These are phyloP conservation scores for Malacoraja senta DNA, from an alignment of 2,797 vertebrate genomes.

Conservation along the genomic window DNA sequence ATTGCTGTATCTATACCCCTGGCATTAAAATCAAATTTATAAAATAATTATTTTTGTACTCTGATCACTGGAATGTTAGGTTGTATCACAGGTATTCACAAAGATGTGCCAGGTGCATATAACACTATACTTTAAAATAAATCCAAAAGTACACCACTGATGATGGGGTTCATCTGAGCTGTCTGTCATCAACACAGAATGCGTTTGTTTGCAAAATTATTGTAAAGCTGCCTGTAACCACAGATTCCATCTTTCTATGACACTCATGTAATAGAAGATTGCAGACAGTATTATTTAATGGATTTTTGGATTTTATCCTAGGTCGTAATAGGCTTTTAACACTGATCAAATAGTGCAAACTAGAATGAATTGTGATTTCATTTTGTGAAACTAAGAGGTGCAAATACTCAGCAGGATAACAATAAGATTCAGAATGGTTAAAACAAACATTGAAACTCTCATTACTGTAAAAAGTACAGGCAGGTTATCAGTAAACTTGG, in stretches of 20 bases:
- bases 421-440: slow-evolving; percentile 99
- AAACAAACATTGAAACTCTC: slow-evolving; percentile 99
- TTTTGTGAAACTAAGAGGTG: slow-evolving; percentile 80
- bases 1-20: background rate
- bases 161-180: background rate
- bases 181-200: background rate
- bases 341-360: slow-evolving; percentile 97
- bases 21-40: background rate
- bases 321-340: slow-evolving; percentile 91
- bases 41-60: background rate
- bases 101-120: slow-evolving; percentile 19
- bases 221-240: background rate
- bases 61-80: slow-evolving; percentile 32
- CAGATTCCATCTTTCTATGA: background rate
- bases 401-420: slow-evolving; percentile 95
- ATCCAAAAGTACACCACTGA: slow-evolving; percentile 12
- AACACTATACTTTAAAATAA: background rate
- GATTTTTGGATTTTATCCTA: slow-evolving; percentile 65
- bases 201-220: slow-evolving; percentile 29
- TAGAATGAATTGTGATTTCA: slow-evolving; percentile 79
- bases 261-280: background rate
- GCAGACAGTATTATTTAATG: slow-evolving; percentile 48
- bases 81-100: slow-evolving; percentile 25
- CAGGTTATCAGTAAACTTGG: slow-evolving; percentile 87
- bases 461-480: slow-evolving; percentile 99